These are phyloP conservation scores for Sebastes cheni DNA, from an alignment of 2,797 vertebrate species.

Conservation along the genomic window DNA sequence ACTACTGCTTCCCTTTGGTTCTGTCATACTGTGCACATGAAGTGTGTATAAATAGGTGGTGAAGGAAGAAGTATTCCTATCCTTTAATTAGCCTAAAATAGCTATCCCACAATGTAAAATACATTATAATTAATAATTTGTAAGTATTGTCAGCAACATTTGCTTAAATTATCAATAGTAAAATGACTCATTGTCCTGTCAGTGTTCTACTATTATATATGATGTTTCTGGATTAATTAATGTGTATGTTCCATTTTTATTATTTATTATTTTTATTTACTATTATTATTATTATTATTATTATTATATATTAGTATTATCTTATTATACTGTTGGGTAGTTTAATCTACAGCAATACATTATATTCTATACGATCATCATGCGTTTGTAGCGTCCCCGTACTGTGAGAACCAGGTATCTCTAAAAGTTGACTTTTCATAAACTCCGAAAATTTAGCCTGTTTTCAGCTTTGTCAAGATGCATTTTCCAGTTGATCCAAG, in stretches of 20 bases:
- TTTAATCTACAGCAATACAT: not conserved
- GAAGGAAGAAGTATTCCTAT: not conserved
- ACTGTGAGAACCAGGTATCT: accelerated
- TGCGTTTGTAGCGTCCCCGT: too few relatives aligned
- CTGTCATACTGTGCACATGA: not conserved
- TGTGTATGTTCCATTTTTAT: not conserved
- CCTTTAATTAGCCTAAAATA: not conserved
- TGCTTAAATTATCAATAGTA: too few relatives aligned
- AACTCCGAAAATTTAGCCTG: too few relatives aligned
- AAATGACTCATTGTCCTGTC: not conserved
- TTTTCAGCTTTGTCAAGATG: too few relatives aligned
- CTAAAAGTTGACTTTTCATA: too few relatives aligned
- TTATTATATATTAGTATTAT: too few relatives aligned
- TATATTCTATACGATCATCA: too few relatives aligned
- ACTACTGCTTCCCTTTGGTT: not conserved
- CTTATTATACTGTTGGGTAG: too few relatives aligned
- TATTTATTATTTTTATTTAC: too few relatives aligned
- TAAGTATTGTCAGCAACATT: not conserved
- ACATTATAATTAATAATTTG: not conserved
- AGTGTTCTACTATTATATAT: not conserved
- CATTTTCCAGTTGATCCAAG: too few relatives aligned
- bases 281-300: too few relatives aligned
- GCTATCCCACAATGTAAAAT: accelerated
- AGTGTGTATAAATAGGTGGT: not conserved
- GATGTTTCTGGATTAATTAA: not conserved